Conservation (phyloP, 2,797 vertebrate species). For the Gymnodraco acuticeps region DNA sequence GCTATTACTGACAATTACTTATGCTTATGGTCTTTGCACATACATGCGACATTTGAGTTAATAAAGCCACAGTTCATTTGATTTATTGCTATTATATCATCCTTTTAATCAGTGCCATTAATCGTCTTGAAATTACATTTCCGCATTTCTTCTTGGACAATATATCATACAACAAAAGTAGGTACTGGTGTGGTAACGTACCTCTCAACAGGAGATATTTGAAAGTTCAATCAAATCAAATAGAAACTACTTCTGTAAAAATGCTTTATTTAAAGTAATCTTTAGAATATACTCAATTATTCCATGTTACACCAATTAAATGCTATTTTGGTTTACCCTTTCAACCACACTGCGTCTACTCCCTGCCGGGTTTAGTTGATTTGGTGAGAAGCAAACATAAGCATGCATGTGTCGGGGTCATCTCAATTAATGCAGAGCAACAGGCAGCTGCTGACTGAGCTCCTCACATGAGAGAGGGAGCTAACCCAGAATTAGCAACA, state of each 20-base stretch:
- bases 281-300: conserved; percentile 7
- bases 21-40: too few relatives aligned
- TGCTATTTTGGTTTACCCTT: neutral
- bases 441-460: conserved; percentile 43
- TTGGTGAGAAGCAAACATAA: conserved; percentile 51
- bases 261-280: too few relatives aligned
- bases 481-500: conserved; percentile 59
- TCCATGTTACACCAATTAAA: conserved; percentile 11
- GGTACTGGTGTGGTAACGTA: neutral
- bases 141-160: neutral
- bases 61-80: too few relatives aligned
- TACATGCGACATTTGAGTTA: too few relatives aligned
- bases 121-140: too few relatives aligned
- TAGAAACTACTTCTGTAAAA: neutral
- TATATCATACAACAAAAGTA: neutral
- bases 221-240: neutral
- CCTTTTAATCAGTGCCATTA: too few relatives aligned
- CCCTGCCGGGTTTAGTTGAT: conserved; percentile 33
- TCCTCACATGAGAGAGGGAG: conserved; percentile 45
- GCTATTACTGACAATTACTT: too few relatives aligned
- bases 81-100: too few relatives aligned
- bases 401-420: conserved; percentile 62
- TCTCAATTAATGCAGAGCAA: conserved; percentile 63
- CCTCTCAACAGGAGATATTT: neutral
- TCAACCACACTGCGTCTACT: neutral